Conservation (phyloP, 2,888 invertebrate genomes). For the Apodemia duryi region DNA sequence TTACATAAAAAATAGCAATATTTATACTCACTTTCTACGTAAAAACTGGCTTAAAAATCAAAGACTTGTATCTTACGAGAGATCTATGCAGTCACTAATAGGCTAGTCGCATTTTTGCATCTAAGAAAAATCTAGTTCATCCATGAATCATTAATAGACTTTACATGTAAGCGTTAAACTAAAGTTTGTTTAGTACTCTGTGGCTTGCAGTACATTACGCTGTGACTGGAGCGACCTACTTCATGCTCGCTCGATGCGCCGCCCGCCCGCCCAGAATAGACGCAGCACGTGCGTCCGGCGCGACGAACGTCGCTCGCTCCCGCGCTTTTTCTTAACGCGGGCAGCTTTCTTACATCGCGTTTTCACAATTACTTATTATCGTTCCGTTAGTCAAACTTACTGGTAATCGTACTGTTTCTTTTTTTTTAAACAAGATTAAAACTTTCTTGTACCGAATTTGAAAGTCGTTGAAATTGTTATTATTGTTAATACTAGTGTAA, state of each 20-base stretch:
- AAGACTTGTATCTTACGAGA: neutral
- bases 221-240: slow-evolving; percentile 59
- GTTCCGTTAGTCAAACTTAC: slow-evolving; percentile 25
- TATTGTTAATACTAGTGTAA: slow-evolving; percentile 30
- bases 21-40: neutral
- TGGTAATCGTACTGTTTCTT: slow-evolving; percentile 29
- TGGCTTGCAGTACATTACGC: slow-evolving; percentile 38
- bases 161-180: neutral
- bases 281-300: slow-evolving; percentile 73
- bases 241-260: slow-evolving; percentile 64
- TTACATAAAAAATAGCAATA: neutral
- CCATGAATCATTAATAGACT: slow-evolving; percentile 13
- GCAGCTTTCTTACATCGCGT: slow-evolving; percentile 26
- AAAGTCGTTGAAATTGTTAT: slow-evolving; percentile 1
- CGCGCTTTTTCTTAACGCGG: slow-evolving; percentile 29
- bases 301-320: slow-evolving; percentile 51
- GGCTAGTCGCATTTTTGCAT: neutral
- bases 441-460: neutral
- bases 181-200: slow-evolving; percentile 27
- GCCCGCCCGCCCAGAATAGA: slow-evolving; percentile 70
- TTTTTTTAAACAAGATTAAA: slow-evolving; percentile 1
- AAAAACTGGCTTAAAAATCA: neutral
- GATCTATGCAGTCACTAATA: slow-evolving; percentile 4
- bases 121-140: slow-evolving; percentile 4
- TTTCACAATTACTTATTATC: slow-evolving; percentile 12